phyloP scores from a whole-genome alignment of 2,113 vertebrate species.

The Anolis carolinensis region DNA sequence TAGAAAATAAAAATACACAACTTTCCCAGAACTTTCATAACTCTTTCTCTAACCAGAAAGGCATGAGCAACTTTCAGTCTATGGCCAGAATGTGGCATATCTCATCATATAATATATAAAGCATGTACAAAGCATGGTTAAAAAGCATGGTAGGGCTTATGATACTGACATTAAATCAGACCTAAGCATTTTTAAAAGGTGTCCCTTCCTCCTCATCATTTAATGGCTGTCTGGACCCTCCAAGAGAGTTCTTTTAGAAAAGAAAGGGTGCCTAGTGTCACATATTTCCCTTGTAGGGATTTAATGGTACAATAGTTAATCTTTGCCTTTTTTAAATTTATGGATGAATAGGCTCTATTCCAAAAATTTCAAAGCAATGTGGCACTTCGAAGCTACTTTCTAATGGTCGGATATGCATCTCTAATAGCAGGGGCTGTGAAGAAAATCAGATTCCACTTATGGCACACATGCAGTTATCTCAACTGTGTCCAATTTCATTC shows the following conservation, averaged over 20 bases:
- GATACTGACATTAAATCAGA: too few relatives aligned
- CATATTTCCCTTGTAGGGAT: too few relatives aligned
- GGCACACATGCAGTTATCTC: not conserved
- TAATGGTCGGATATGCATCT: slow-evolving; percentile 55
- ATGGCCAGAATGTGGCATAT: too few relatives aligned
- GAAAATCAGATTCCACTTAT: slow-evolving; percentile 39
- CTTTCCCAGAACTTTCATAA: too few relatives aligned
- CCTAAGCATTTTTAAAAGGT: too few relatives aligned
- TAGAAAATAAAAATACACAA: too few relatives aligned
- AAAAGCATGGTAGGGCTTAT: too few relatives aligned
- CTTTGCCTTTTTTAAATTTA: not conserved
- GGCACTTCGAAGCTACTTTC: slow-evolving; percentile 48
- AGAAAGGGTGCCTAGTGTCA: not conserved
- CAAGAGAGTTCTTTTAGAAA: not conserved
- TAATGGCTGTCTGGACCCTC: not conserved
- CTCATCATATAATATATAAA: too few relatives aligned
- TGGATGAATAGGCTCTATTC: slow-evolving; percentile 11
- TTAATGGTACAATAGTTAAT: not conserved
- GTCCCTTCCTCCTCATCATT: not conserved
- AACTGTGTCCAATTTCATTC: not conserved
- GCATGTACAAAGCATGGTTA: too few relatives aligned
- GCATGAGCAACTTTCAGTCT: too few relatives aligned
- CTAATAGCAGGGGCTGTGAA: slow-evolving; percentile 41
- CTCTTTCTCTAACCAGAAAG: too few relatives aligned
- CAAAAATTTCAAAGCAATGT: slow-evolving; percentile 38